Conservation (phyloP, 1,140 invertebrate species). For the Papilio machaon region DNA sequence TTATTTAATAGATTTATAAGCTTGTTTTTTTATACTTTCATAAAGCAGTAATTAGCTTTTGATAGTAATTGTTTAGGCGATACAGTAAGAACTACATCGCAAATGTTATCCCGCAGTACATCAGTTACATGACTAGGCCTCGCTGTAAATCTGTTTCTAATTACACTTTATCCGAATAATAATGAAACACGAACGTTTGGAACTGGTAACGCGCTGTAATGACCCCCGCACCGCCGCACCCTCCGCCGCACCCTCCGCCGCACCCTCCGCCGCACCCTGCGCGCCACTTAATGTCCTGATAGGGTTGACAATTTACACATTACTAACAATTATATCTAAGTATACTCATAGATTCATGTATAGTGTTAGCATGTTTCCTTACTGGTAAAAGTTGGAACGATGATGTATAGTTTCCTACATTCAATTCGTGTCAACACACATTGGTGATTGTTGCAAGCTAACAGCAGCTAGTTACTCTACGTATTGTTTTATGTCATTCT, state of each 20-base stretch:
- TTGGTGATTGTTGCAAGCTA: too few relatives aligned
- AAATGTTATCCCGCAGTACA: not conserved
- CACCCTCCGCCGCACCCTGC: too few relatives aligned
- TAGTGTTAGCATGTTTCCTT: not conserved
- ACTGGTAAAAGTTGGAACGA: not conserved
- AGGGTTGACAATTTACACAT: not conserved
- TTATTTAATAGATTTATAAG: too few relatives aligned
- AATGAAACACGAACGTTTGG: slow-evolving; percentile 5
- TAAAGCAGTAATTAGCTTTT: not conserved
- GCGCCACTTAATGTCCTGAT: not conserved
- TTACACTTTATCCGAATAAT: slow-evolving; percentile 13
- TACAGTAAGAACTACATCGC: not conserved
- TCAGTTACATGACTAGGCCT: not conserved
- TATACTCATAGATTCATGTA: not conserved
- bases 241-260: not conserved
- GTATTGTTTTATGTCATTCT: not conserved
- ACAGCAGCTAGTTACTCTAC: too few relatives aligned
- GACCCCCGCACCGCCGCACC: not conserved
- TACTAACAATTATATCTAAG: not conserved
- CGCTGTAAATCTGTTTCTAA: slow-evolving; percentile 17
- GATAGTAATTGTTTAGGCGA: not conserved
- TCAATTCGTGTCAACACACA: too few relatives aligned
- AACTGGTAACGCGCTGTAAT: not conserved
- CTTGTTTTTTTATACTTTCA: not conserved
- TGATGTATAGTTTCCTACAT: too few relatives aligned